Conservation (phyloP, 2,113 vertebrate species). For the Agelaius phoeniceus region DNA sequence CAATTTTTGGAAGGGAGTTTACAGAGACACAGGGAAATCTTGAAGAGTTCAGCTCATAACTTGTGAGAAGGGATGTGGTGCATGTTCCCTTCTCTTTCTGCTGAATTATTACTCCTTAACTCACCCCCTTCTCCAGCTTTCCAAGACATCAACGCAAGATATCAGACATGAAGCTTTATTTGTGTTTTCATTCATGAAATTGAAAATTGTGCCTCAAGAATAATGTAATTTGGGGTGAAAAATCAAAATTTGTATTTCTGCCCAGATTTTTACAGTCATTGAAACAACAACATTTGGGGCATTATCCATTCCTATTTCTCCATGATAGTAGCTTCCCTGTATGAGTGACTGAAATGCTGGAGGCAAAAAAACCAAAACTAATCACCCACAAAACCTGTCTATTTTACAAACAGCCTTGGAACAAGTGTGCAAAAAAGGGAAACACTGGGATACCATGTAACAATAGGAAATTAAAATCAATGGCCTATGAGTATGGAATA, state of each 20-base stretch:
- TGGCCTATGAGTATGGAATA: neutral
- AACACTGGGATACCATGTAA: neutral
- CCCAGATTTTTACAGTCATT: neutral
- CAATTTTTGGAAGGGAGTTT: neutral
- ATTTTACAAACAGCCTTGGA: neutral
- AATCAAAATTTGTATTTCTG: neutral
- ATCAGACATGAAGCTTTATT: neutral
- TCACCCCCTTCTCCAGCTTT: neutral
- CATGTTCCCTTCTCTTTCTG: neutral
- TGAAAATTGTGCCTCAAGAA: neutral
- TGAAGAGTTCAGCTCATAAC: neutral
- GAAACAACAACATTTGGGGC: neutral
- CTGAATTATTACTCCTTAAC: neutral
- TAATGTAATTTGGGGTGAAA: neutral
- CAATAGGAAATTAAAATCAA: neutral
- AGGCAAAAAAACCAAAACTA: neutral
- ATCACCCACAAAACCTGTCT: neutral
- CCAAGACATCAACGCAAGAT: fast-evolving
- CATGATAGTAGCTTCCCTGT: neutral
- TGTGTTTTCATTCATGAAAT: neutral
- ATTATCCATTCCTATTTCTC: neutral
- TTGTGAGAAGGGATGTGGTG: neutral
- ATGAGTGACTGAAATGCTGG: neutral
- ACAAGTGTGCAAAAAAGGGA: fast-evolving
- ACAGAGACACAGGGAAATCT: neutral